Percentiles rank a stretch among this genome's conserved stretches.
Conservation (phyloP, 2,888 invertebrate species). For the Phasia obesa region DNA sequence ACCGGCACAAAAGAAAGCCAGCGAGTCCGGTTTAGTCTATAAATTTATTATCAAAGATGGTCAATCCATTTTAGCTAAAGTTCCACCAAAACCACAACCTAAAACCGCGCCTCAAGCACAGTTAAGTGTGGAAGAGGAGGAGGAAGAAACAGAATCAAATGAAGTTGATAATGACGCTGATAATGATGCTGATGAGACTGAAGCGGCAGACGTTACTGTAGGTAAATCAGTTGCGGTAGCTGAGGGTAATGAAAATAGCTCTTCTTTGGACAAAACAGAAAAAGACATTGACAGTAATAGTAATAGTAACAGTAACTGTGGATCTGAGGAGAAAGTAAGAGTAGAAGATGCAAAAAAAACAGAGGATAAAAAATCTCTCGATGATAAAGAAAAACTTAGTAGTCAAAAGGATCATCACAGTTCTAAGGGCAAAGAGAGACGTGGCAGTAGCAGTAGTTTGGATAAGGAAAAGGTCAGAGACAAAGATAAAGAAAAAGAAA, state of each 20-base stretch:
- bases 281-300: constrained; percentile 79
- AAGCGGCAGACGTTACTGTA: constrained; percentile 5
- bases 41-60: constrained; percentile 89
- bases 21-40: constrained; percentile 81
- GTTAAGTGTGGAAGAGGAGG: constrained; percentile 45
- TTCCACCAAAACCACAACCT: constrained; percentile 72
- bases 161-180: constrained; percentile 46
- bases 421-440: constrained; percentile 71
- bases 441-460: constrained; percentile 55
- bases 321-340: constrained; percentile 79
- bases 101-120: constrained; percentile 54
- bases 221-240: constrained; percentile 9
- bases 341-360: constrained; percentile 75
- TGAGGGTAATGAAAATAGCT: constrained; percentile 63
- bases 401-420: constrained; percentile 73
- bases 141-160: constrained; percentile 49
- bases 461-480: constrained; percentile 80
- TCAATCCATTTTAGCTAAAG: constrained; percentile 85
- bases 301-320: too few relatives aligned
- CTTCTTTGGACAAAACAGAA: constrained; percentile 68
- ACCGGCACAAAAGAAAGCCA: constrained; percentile 78
- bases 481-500: constrained; percentile 61
- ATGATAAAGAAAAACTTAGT: constrained; percentile 73
- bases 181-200: constrained; percentile 34
- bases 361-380: constrained; percentile 60